Evolutionary conservation across 2,888 invertebrate genomes (phyloP).

Genomic region (Pseudococcus jackbeardsleyi): DNA sequence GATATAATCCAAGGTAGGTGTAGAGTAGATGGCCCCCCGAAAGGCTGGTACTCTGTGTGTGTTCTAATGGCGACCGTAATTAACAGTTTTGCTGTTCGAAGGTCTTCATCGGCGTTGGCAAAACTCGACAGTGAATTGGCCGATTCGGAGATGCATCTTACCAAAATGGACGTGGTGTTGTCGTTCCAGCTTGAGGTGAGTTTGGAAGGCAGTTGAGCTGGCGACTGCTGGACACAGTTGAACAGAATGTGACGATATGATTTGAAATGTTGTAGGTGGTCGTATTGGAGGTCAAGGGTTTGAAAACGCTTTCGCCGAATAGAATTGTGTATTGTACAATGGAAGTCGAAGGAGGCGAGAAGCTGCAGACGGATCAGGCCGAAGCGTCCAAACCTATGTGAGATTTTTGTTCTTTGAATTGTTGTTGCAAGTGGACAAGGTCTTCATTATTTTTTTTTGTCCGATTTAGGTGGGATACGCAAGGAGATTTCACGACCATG

Average conservation of each 20-base stretch:
- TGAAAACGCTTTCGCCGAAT: slow-evolving; percentile 96
- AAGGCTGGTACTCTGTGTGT: slow-evolving; percentile 25
- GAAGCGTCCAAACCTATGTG: slow-evolving; percentile 98
- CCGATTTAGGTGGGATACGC: slow-evolving; percentile 93
- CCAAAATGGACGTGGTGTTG: slow-evolving; percentile 98
- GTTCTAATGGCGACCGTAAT: slow-evolving; percentile 25
- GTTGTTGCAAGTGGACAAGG: too few relatives aligned
- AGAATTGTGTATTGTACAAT: slow-evolving; percentile 99
- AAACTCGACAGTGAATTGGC: slow-evolving; percentile 95
- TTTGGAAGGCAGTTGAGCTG: background rate
- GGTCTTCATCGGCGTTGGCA: slow-evolving; percentile 92
- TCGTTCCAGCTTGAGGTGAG: slow-evolving; percentile 95
- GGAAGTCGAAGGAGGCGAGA: slow-evolving; percentile 99
- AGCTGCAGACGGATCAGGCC: slow-evolving; percentile 98
- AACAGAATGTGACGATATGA: background rate
- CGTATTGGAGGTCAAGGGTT: slow-evolving; percentile 98
- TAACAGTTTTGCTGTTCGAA: slow-evolving; percentile 69
- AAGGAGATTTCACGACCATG: slow-evolving; percentile 98
- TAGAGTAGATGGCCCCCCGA: slow-evolving; percentile 18
- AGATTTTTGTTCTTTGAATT: slow-evolving; percentile 69
- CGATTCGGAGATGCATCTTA: slow-evolving; percentile 94
- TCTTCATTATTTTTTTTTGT: slow-evolving; percentile 62
- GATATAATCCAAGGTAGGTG: slow-evolving; percentile 96
- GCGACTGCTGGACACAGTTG: background rate
- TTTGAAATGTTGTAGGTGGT: slow-evolving; percentile 81